A percentile compares a stretch with the other conserved stretches of the same genome.
These are phyloP conservation scores for Loxodonta africana DNA, from an alignment of 2,113 vertebrate species.

Conservation along the genomic window DNA sequence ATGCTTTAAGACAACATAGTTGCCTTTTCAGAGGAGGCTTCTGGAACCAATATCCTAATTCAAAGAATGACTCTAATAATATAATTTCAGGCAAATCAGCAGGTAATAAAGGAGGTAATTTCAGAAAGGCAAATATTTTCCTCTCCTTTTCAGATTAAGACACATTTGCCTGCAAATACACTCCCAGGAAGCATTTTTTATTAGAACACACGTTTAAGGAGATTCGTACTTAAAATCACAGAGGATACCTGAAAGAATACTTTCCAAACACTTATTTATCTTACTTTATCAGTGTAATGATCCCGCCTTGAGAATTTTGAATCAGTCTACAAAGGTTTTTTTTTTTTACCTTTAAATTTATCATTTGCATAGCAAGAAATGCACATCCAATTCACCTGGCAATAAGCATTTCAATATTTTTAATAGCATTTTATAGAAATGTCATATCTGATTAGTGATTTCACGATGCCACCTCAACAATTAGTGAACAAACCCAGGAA, in stretches of 20 bases:
- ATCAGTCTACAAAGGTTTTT: neutral
- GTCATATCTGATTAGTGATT: conserved; percentile 54
- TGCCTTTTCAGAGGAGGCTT: neutral
- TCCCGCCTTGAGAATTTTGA: neutral
- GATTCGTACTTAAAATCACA: neutral
- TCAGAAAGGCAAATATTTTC: neutral
- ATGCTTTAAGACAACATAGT: neutral
- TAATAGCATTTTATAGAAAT: conserved; percentile 60
- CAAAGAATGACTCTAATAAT: neutral
- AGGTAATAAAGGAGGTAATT: neutral
- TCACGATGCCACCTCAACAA: conserved; percentile 48
- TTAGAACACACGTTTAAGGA: neutral
- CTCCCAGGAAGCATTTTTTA: neutral
- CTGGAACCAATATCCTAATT: neutral
- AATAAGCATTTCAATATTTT: neutral
- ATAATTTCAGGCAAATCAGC: neutral
- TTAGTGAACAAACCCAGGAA: conserved; percentile 58
- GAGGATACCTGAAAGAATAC: neutral
- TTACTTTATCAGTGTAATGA: conserved; percentile 7
- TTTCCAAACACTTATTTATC: neutral
- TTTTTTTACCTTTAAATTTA: conserved; percentile 50
- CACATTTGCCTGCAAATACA: neutral
- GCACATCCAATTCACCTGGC: neutral
- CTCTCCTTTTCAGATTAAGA: conserved; percentile 5
- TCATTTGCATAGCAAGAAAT: neutral